Evolutionary conservation across 2,113 vertebrate species (phyloP), one percentile per base, ranked within the genome.

Genomic region (Caranx melampygus): DNA sequence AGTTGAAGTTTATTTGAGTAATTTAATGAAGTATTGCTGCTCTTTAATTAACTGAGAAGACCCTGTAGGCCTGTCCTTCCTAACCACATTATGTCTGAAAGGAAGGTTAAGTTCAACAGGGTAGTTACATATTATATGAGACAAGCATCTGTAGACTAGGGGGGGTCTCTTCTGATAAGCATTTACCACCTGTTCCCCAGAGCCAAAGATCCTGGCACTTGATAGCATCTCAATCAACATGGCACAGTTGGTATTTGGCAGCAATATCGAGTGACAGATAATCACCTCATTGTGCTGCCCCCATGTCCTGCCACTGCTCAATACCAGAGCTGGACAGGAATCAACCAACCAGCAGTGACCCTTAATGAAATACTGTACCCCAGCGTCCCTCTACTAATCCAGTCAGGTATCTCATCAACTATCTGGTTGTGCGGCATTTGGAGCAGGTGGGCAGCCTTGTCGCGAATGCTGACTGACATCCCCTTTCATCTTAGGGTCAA

Each of bases 401-500:
- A 75, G 62, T 6, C 81, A 83, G 77, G 77, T 88, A 89, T 91
- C 91, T 89, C 81, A 90, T 91, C 87, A 90, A 85, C 73, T 78
- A 77, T 75, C 45, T 57, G 84, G 72, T 10, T 79, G 68, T 85
- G 84, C 72, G 78, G 88, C 83, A 85, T 90, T 87, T 64, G 58
- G 69, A 83, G 86, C 92, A 95, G 91, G 91, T 92, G 92, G 92
- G 88, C 85, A 71, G 85, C 57, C 75, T 63, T 35, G 79, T 72
- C 69, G 59, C 52, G 26, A 72, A 87, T 59, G 90, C 60, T 92
- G 92, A 93, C 64, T 90, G 94, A 94, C 70, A 74, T 85, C 74
- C 42, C 62, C 85, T 94, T 94, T 94, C 81, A 94, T 93, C 92
- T 90, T 62, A 42, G 81, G 78, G 59, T 86, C 88, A 87, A 83